Evolutionary conservation across 1,140 invertebrate genomes (phyloP).

Genomic region (Drosophila lini): DNA sequence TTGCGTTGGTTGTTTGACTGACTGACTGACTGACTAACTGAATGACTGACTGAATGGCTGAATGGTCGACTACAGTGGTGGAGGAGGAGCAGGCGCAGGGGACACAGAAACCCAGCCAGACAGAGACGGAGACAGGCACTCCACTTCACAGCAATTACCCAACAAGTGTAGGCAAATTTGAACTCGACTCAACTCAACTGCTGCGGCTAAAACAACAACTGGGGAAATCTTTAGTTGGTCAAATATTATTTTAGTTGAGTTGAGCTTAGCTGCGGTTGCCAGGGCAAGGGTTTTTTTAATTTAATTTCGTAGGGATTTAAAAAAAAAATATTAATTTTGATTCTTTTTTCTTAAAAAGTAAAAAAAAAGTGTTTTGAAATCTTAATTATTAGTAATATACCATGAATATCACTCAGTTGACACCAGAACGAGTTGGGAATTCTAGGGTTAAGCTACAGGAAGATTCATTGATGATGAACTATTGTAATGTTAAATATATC

Average conservation of each 20-base stretch:
- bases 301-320: not conserved
- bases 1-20: slow-evolving; percentile 62
- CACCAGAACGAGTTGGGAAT: not conserved
- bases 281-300: not conserved
- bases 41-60: slow-evolving; percentile 1
- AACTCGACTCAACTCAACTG: slow-evolving; percentile 36
- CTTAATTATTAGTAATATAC: no score
- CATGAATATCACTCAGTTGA: no score
- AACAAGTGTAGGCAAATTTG: slow-evolving; percentile 77
- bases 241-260: slow-evolving; percentile 42
- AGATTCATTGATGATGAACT: no score
- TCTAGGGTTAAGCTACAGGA: no score
- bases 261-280: not conserved
- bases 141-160: slow-evolving; percentile 75
- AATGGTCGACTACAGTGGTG: slow-evolving; percentile 3
- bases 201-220: slow-evolving; percentile 42
- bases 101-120: slow-evolving; percentile 8
- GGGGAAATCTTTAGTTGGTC: slow-evolving; percentile 46
- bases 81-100: not conserved
- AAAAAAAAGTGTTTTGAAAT: no score
- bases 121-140: slow-evolving; percentile 41
- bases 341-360: no score
- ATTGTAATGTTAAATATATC: no score
- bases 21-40: slow-evolving; percentile 31
- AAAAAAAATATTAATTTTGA: not conserved